Evolutionary conservation across 2,888 invertebrate species (phyloP).

Genomic region (Deilephila elpenor): DNA sequence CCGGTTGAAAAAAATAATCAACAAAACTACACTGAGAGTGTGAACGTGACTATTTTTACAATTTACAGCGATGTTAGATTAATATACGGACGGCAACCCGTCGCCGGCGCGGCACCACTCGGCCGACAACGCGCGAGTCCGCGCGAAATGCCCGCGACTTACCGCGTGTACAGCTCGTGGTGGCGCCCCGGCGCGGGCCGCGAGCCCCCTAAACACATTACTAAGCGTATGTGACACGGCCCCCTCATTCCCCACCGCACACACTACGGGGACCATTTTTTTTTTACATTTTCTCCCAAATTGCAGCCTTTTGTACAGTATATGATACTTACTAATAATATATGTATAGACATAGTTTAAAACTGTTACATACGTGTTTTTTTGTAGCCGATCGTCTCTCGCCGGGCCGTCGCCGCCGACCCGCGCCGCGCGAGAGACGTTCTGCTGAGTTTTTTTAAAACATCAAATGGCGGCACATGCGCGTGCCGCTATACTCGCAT

Average conservation of each 20-base stretch:
- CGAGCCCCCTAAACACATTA: constrained; percentile 76
- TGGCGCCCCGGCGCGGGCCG: constrained; percentile 56
- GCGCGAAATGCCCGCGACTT: not conserved
- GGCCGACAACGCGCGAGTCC: not conserved
- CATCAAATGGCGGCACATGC: constrained; percentile 63
- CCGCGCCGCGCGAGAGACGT: constrained; percentile 54
- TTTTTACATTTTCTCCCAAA: constrained; percentile 78
- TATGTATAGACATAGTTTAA: constrained; percentile 81
- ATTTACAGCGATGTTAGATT: constrained; percentile 75
- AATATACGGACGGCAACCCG: constrained; percentile 38
- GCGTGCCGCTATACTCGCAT: constrained; percentile 27
- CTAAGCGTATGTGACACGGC: constrained; percentile 81
- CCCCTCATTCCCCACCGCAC: constrained; percentile 60
- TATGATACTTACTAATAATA: constrained; percentile 81
- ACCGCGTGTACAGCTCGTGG: too few species aligned
- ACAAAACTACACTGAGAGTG: constrained; percentile 82
- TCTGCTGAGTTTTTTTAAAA: constrained; percentile 62
- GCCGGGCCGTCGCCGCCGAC: constrained; percentile 38
- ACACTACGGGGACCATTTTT: constrained; percentile 64
- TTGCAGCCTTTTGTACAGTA: constrained; percentile 82
- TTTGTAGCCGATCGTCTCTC: constrained; percentile 64
- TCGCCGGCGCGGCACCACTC: not conserved
- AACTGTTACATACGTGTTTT: constrained; percentile 67
- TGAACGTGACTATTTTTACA: constrained; percentile 82
- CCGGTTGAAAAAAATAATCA: constrained; percentile 81